Evolutionary conservation across 1,140 invertebrate genomes (phyloP), one percentile per base, ranked within the genome.

Genomic region (Lutraria rhynchaena): DNA sequence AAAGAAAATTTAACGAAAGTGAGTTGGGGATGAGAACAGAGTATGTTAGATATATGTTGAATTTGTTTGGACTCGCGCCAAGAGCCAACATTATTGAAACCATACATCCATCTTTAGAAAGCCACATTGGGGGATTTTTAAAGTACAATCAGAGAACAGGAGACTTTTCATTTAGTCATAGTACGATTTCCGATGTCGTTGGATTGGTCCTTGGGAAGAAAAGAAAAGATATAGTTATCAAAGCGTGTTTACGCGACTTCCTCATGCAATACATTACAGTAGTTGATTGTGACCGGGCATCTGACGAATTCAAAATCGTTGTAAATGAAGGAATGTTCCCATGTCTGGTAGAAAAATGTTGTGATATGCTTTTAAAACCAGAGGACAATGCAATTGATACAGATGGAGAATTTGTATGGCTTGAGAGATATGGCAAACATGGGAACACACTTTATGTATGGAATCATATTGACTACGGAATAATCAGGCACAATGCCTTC

Each of bases 381-480:
- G 7, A 5, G 1, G 1, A 35, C 3, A 33, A 31, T 29, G 49
- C 1, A n/a, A 29, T 15, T 19, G 35, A 41, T 7, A 5, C 3
- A 15, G 22, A 15, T 11, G 24, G 13, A 22, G 31, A 69, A n/a
- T 24, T 69, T 51, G 7, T 46, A 15, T 13, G 15, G 22, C 7
- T 41, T 11, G 17, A 49, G 17, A 22, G 17, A 44, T n/a, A 49
- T 19, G 65, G 65, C 9, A 33, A 49, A 69, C 65, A 35, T 49
- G 1, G 15, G 17, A 49, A 44, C 5, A 7, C 17, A n/a, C 19
- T 69, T 13, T 7, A 19, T 29, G 24, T 51, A 13, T 9, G 27
- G 15, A 24, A 69, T 41, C 37, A 46, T 17, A n/a, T 69, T 13
- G 65, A 69, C 27, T 69, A 46, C 49, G 65, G 37, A 69, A 69